Percentiles rank a stretch among this genome's conserved stretches.
These are phyloP conservation scores for Ernsta delagoae DNA, from an alignment of 2,888 invertebrate species.

Conservation along the genomic window DNA sequence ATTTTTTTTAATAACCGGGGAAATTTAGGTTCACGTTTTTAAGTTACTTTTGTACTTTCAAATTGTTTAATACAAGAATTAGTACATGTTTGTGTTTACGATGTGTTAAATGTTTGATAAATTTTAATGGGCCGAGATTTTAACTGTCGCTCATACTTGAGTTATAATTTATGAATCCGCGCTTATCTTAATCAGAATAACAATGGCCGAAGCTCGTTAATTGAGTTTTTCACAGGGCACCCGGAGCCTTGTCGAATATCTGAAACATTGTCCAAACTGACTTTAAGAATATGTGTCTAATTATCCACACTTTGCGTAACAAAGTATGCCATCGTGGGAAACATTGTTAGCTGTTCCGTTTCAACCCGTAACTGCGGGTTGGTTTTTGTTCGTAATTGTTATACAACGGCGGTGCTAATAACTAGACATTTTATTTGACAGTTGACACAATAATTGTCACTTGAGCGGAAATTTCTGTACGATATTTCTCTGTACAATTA, in stretches of 20 bases:
- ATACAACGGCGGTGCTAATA: conserved; percentile 29
- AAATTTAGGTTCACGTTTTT: neutral
- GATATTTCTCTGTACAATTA: conserved; percentile 6
- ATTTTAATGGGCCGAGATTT: conserved; percentile 1
- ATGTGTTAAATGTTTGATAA: neutral
- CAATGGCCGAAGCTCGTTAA: conserved; percentile 22
- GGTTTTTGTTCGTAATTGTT: conserved; percentile 9
- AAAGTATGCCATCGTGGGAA: conserved; percentile 36
- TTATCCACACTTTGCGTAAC: conserved; percentile 36
- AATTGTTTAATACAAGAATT: neutral
- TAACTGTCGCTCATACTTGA: neutral
- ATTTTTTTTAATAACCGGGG: too few relatives aligned
- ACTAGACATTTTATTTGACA: conserved; percentile 17
- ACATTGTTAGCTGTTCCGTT: conserved; percentile 33
- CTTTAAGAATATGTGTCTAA: conserved; percentile 29
- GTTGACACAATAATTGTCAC: conserved; percentile 26
- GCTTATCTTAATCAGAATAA: conserved; percentile 19
- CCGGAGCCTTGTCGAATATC: conserved; percentile 33
- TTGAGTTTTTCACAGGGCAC: conserved; percentile 29
- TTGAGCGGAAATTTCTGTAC: neutral
- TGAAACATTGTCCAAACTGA: conserved; percentile 34
- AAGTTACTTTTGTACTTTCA: conserved; percentile 18
- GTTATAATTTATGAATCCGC: conserved; percentile 6
- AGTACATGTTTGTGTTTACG: neutral
- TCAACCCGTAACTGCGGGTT: conserved; percentile 17